Conservation (phyloP, 35 echinoderm and acorn worm species). For the Heliocidaris erythrogramma region DNA sequence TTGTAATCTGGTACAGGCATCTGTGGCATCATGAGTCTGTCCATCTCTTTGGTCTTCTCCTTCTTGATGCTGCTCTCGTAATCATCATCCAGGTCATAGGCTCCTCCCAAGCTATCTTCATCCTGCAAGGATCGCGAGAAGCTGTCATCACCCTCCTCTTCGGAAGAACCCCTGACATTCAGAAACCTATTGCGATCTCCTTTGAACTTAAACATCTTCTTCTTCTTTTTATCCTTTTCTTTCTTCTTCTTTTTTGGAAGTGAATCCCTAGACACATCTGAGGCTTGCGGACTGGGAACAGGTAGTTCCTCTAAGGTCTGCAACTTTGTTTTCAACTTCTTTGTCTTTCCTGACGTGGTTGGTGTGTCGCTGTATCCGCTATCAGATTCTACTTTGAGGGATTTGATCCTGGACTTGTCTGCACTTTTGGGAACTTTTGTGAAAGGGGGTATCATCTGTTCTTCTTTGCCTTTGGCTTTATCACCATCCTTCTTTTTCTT, state of each 20-base stretch:
- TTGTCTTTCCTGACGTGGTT: conserved; percentile 17
- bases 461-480: conserved; percentile 37
- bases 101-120: conserved; percentile 21
- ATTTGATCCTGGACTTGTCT: neutral
- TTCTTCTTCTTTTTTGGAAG: conserved; percentile 51
- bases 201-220: conserved; percentile 50
- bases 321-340: conserved; percentile 48
- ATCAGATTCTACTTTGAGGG: conserved; percentile 43
- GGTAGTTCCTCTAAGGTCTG: conserved; percentile 40
- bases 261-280: conserved; percentile 41
- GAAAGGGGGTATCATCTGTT: neutral
- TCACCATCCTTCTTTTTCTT: conserved; percentile 56
- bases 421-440: conserved; percentile 49
- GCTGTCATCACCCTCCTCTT: conserved; percentile 34
- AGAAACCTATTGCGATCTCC: conserved; percentile 16
- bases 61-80: conserved; percentile 34
- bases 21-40: conserved; percentile 36
- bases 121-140: conserved; percentile 34
- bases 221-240: conserved; percentile 56
- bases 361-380: conserved; percentile 10
- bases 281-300: conserved; percentile 18
- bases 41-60: conserved; percentile 43
- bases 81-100: neutral
- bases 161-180: conserved; percentile 35
- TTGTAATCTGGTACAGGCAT: conserved; percentile 46